Percentiles rank a stretch among this genome's conserved stretches.
Conservation (phyloP, 2,888 invertebrate species). For the Stenolophus ochropezus region DNA sequence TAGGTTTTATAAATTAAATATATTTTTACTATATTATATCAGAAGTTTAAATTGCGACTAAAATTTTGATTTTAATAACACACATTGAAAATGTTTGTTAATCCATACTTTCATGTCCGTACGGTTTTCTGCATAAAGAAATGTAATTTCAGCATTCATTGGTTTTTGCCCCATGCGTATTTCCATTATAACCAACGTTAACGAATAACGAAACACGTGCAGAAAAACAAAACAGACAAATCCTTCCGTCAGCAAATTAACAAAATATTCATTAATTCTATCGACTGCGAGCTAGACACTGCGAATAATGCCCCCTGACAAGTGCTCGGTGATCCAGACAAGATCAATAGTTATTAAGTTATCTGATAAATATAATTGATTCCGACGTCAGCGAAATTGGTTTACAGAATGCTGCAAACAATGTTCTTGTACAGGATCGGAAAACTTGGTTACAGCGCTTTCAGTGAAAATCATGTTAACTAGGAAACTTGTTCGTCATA, state of each 20-base stretch:
- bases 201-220: background rate
- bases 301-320: conserved; percentile 38
- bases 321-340: conserved; percentile 40
- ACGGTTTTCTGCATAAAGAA: background rate
- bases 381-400: conserved; percentile 48
- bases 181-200: background rate
- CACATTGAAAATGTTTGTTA: background rate
- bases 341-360: conserved; percentile 56
- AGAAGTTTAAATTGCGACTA: background rate
- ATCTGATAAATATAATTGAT: conserved; percentile 52
- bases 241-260: conserved; percentile 36
- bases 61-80: background rate
- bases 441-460: conserved; percentile 33
- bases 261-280: conserved; percentile 42
- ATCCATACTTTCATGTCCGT: background rate
- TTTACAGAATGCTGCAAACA: conserved; percentile 47
- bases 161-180: background rate
- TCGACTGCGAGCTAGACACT: conserved; percentile 1
- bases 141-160: background rate
- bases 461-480: conserved; percentile 41
- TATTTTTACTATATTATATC: background rate
- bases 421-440: conserved; percentile 37
- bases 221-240: conserved; percentile 13
- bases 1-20: no score
- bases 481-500: conserved; percentile 29